phyloP scores from a whole-genome alignment of 2,113 vertebrate species.

The rabbit (Oryctolagus cuniculus) region DNA sequence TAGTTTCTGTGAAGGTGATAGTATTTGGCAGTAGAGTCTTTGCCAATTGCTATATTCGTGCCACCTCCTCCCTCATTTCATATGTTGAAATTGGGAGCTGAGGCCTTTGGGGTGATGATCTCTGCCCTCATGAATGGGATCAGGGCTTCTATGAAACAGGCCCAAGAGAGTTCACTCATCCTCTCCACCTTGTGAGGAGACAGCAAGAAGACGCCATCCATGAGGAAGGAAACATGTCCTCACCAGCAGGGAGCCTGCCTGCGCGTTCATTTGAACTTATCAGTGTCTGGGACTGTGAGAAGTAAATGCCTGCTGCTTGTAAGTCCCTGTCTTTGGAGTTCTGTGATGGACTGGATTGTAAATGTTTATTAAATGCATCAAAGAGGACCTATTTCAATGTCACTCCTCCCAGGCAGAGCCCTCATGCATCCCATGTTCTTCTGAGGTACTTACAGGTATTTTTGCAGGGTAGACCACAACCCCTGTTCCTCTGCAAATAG shows the following conservation, averaged over 20 bases:
- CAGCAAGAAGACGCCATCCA: not conserved
- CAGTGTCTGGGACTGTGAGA: not conserved
- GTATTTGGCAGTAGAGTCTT: not conserved
- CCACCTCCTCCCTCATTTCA: not conserved
- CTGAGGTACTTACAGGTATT: not conserved
- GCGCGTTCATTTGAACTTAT: not conserved
- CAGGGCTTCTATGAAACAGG: not conserved
- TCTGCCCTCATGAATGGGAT: not conserved
- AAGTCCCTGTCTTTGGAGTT: not conserved
- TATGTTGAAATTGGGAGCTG: not conserved
- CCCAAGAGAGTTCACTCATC: not conserved
- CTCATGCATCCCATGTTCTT: not conserved
- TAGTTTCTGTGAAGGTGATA: no score
- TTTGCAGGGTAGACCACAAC: not conserved
- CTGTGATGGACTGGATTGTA: not conserved
- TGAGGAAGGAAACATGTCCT: not conserved
- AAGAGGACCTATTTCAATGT: not conserved
- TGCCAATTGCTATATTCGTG: not conserved
- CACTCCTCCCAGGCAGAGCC: not conserved
- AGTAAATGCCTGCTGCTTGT: not conserved
- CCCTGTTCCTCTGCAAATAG: not conserved
- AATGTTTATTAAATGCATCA: not conserved
- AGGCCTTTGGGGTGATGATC: not conserved
- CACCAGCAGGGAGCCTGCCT: not conserved
- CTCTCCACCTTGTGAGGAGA: not conserved